Base-by-base conservation (phyloP, 2,888 invertebrate genomes). In the Lypha dubia region DNA sequence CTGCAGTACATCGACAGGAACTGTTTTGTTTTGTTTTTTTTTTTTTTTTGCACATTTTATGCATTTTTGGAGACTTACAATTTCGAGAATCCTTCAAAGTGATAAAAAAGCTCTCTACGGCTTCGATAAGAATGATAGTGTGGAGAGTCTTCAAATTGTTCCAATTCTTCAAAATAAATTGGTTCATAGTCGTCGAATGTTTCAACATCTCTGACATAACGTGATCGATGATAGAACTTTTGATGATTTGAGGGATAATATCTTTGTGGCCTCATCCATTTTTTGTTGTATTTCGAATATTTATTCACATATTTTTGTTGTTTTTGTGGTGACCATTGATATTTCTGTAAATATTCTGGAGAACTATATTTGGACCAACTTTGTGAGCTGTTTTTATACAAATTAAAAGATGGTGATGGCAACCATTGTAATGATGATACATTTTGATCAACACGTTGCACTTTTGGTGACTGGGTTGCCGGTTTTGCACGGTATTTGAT, bases 101-200 rank as follows among this genome's bases (percentile, higher is more conserved):
- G 88, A 58, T 90, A 87, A 41, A 89, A 92, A 0, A 92, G 74
- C 58, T 92, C 89, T 0, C 92, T 86, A 0, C 92, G 90, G 86
- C 91, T 90, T 0, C 91, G 88, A 63, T 91, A 90, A 0, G 86
- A 88, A 41, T 91, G 88, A 79, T 89, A 91, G 35, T 90, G 87
- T 0, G 86, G 87, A 86, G 87, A 88, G n/a, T 89, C 86, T 6
- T 82, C 53, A 35, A 87, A 83, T 15, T 87, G 86, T 0, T 88
- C 87, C 9, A 91, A 65, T 46, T 91, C 90, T 3, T 87, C 83
- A 84, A 90, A 89, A 46, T 80, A 79, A 56, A 79, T 49, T 1
- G 80, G 84, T 32, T 75, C 73, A 32, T 73, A 51, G 24, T 32
- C 22, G 4, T 62, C 35, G 9, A 38, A 9, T 24, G 75, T 13